Percentiles rank a stretch among this genome's conserved stretches.
Evolutionary conservation across 2,888 invertebrate species (phyloP).

Genomic region (Polymixis lichenea): DNA sequence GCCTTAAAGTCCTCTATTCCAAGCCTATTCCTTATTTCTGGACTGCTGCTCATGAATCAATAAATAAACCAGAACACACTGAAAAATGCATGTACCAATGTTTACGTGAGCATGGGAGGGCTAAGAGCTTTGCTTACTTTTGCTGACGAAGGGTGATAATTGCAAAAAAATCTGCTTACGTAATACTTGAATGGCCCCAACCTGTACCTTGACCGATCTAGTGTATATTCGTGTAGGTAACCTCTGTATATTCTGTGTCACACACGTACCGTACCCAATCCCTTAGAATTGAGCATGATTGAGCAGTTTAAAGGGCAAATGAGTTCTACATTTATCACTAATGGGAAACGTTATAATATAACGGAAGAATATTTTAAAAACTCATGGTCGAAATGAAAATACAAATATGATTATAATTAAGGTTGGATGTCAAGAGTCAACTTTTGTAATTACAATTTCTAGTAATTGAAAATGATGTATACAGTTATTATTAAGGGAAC

Average conservation of each 20-base stretch:
- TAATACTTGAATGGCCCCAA: too few species aligned
- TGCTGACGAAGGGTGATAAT: too few species aligned
- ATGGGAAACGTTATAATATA: conserved; percentile 47
- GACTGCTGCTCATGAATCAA: too few species aligned
- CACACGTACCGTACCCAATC: conserved; percentile 36
- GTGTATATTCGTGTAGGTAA: not conserved
- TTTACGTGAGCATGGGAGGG: too few species aligned
- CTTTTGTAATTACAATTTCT: conserved; percentile 8
- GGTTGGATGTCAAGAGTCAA: conserved; percentile 5
- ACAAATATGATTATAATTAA: conserved; percentile 30
- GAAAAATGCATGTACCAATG: too few species aligned
- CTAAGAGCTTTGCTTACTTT: too few species aligned
- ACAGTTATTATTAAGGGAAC: not conserved
- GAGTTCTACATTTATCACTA: conserved; percentile 60
- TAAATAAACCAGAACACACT: too few species aligned
- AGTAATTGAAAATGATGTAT: not conserved
- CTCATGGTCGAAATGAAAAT: conserved; percentile 23
- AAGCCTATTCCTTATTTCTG: too few species aligned
- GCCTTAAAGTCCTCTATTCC: too few species aligned
- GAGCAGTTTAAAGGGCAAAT: conserved; percentile 65
- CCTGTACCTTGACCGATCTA: not conserved
- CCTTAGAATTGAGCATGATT: conserved; percentile 54
- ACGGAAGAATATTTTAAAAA: conserved; percentile 37
- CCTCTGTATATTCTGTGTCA: conserved; percentile 29
- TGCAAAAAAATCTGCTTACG: too few species aligned